These are phyloP conservation scores for Physeter macrocephalus DNA, from an alignment of 2,113 vertebrate species.

Conservation along the genomic window DNA sequence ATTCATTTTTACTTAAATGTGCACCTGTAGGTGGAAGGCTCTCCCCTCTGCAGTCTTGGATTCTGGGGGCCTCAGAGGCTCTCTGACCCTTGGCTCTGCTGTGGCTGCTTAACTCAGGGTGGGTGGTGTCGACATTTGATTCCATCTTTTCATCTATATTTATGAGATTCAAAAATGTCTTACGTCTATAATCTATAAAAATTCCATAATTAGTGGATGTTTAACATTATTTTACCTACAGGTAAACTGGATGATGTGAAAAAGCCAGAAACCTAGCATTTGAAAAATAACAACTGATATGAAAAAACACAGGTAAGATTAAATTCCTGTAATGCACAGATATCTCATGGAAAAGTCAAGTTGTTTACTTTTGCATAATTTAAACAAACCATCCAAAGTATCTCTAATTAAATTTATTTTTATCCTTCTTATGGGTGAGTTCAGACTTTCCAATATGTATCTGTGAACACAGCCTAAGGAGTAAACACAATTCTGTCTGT, in stretches of 20 bases:
- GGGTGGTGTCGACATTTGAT: not conserved
- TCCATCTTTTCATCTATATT: not conserved
- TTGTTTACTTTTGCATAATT: not conserved
- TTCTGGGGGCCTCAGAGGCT: not conserved
- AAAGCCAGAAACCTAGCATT: not conserved
- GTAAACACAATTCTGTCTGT: not conserved
- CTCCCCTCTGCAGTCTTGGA: rapidly evolving
- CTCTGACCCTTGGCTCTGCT: not conserved
- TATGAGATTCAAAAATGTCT: not conserved
- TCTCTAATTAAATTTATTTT: slow-evolving; percentile 1
- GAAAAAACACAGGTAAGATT: not conserved
- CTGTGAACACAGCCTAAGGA: not conserved
- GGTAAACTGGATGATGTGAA: not conserved
- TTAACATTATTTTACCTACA: not conserved
- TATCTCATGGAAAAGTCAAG: not conserved
- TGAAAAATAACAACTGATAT: not conserved
- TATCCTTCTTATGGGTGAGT: not conserved
- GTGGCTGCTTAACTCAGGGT: not conserved
- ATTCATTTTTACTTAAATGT: not conserved
- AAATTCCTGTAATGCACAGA: not conserved
- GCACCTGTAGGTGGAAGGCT: not conserved
- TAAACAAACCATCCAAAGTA: not conserved
- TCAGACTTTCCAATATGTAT: not conserved
- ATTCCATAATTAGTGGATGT: not conserved
- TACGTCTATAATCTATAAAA: not conserved